Conservation (phyloP, 2,888 invertebrate species). For the Boloria selene region DNA sequence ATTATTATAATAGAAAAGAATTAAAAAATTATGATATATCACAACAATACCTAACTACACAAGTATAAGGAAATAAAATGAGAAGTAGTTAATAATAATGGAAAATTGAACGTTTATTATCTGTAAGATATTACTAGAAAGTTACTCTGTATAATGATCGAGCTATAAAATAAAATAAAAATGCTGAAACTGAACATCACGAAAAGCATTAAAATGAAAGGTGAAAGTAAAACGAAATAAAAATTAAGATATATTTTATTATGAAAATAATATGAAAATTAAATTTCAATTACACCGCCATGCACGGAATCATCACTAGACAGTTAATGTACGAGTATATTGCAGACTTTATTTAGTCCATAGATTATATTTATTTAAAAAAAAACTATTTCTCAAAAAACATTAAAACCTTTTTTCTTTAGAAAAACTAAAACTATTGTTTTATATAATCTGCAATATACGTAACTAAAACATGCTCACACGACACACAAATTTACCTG, state of each 20-base stretch:
- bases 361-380: not conserved
- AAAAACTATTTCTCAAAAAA: too few relatives aligned
- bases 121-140: conserved; percentile 9
- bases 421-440: conserved; percentile 8
- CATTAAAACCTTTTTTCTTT: conserved; percentile 1
- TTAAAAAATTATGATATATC: too few relatives aligned
- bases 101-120: conserved; percentile 1
- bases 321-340: conserved; percentile 6
- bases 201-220: conserved; percentile 37
- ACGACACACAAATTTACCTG: conserved; percentile 82
- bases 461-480: conserved; percentile 30
- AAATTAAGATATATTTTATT: conserved; percentile 37
- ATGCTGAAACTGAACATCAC: conserved; percentile 14
- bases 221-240: conserved; percentile 38
- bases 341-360: conserved; percentile 4
- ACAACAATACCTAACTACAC: too few relatives aligned
- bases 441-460: conserved; percentile 18
- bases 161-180: conserved; percentile 20
- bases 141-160: conserved; percentile 3
- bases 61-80: too few relatives aligned
- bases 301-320: conserved; percentile 8
- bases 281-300: conserved; percentile 2
- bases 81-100: conserved; percentile 4
- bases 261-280: conserved; percentile 22
- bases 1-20: too few relatives aligned